Evolutionary conservation across 2,888 invertebrate genomes (phyloP).

Genomic region (Drosophila falleni): DNA sequence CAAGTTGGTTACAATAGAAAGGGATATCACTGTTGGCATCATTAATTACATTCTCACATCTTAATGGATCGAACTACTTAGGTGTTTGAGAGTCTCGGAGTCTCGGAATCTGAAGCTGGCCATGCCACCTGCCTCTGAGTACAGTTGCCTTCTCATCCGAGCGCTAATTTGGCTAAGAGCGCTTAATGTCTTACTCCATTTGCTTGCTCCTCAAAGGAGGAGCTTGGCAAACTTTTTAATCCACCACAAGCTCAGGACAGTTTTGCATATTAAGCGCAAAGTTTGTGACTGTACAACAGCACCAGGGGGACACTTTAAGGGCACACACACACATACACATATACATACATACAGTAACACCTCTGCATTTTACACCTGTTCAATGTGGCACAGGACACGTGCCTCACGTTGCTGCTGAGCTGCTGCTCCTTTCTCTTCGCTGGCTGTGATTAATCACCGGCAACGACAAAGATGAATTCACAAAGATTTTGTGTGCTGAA

Average conservation of each 20-base stretch:
- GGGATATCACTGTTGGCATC: slow-evolving; percentile 4
- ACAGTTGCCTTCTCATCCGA: slow-evolving; percentile 50
- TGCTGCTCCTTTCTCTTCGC: slow-evolving; percentile 18
- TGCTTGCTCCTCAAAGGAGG: slow-evolving; percentile 42
- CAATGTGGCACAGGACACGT: slow-evolving; percentile 64
- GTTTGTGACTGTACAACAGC: slow-evolving; percentile 66
- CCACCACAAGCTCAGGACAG: slow-evolving; percentile 80
- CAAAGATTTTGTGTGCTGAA: slow-evolving; percentile 73
- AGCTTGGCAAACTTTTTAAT: slow-evolving; percentile 81
- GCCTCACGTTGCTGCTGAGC: slow-evolving; percentile 19
- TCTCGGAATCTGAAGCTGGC: neutral
- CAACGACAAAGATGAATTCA: slow-evolving; percentile 80
- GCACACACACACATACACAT: slow-evolving; percentile 27
- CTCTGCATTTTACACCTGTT: slow-evolving; percentile 68
- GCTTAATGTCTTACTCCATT: slow-evolving; percentile 83
- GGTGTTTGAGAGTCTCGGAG: neutral
- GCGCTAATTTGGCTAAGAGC: slow-evolving; percentile 68
- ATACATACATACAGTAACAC: slow-evolving; percentile 18
- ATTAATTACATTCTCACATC: slow-evolving; percentile 9
- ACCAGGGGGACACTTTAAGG: slow-evolving; percentile 75
- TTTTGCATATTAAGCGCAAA: slow-evolving; percentile 81
- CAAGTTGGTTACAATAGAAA: neutral
- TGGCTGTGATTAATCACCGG: slow-evolving; percentile 77
- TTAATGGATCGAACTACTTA: slow-evolving; percentile 21
- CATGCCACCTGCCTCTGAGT: slow-evolving; percentile 25